These are phyloP conservation scores for Chaetodon auriga DNA, from an alignment of 2,113 vertebrate species.

Conservation along the genomic window DNA sequence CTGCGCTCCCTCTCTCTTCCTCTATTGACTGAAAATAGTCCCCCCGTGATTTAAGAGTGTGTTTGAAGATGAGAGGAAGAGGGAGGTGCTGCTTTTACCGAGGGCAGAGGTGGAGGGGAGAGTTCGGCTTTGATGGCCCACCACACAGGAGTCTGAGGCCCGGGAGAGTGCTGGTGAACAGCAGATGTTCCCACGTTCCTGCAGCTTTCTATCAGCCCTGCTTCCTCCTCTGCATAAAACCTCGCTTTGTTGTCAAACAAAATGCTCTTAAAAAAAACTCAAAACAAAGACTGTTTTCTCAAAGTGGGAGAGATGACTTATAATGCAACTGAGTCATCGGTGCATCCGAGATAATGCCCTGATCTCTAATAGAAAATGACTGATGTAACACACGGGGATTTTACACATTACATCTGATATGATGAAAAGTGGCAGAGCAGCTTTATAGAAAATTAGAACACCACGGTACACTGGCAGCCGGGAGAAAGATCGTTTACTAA, in stretches of 20 bases:
- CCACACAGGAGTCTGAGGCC: slow-evolving; percentile 48
- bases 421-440: slow-evolving; percentile 8
- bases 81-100: slow-evolving; percentile 51
- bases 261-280: slow-evolving; percentile 30
- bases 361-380: background rate
- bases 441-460: background rate
- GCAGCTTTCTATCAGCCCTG: slow-evolving; percentile 26
- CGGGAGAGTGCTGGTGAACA: slow-evolving; percentile 41
- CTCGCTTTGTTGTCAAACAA: slow-evolving; percentile 54
- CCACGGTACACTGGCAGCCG: background rate
- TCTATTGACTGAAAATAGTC: slow-evolving; percentile 53
- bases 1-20: slow-evolving; percentile 19
- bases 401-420: slow-evolving; percentile 8
- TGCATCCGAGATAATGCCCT: slow-evolving; percentile 2
- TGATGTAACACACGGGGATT: slow-evolving; percentile 1
- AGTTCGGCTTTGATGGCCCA: slow-evolving; percentile 74
- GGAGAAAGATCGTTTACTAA: background rate
- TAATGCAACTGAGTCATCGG: slow-evolving; percentile 49
- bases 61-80: slow-evolving; percentile 70
- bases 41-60: slow-evolving; percentile 58
- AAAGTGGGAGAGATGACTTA: slow-evolving; percentile 49
- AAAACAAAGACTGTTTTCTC: slow-evolving; percentile 37
- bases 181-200: slow-evolving; percentile 64
- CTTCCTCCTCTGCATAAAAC: slow-evolving; percentile 54
- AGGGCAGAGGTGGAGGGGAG: slow-evolving; percentile 72